Conservation (phyloP, 2,797 vertebrate genomes). For the Staurois parvus region DNA sequence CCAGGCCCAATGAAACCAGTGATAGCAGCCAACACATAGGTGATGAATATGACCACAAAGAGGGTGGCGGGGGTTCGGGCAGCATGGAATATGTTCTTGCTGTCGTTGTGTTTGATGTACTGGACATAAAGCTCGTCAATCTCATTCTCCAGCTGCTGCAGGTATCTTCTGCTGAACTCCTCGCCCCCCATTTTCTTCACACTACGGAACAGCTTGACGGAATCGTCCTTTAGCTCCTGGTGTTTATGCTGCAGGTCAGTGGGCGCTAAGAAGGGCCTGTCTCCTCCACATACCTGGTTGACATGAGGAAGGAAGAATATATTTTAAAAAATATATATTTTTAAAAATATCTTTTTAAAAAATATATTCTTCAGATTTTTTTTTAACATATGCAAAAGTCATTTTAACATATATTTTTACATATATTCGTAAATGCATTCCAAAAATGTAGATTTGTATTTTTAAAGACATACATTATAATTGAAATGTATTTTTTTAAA, state of each 20-base stretch:
- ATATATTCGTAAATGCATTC: no score
- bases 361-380: no score
- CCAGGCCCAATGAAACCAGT: slow-evolving; percentile 96
- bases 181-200: slow-evolving; percentile 99
- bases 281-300: slow-evolving; percentile 91
- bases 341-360: no score
- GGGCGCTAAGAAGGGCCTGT: slow-evolving; percentile 94
- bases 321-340: no score
- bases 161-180: slow-evolving; percentile 96
- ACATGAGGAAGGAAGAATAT: no score
- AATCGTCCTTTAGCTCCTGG: slow-evolving; percentile 85
- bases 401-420: no score
- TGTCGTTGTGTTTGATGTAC: slow-evolving; percentile 99
- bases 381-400: no score
- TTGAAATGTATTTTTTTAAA: no score
- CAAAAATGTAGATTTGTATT: no score
- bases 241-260: slow-evolving; percentile 91
- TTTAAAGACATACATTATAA: no score
- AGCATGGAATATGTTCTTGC: slow-evolving; percentile 99
- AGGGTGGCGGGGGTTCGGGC: slow-evolving; percentile 97
- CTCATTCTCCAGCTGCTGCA: slow-evolving; percentile 93
- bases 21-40: slow-evolving; percentile 93
- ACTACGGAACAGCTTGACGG: slow-evolving; percentile 87
- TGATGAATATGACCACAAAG: slow-evolving; percentile 98
- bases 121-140: slow-evolving; percentile 96